Percentiles rank a stretch among this genome's conserved stretches.
These are phyloP conservation scores for Bovichtus diacanthus DNA, from an alignment of 2,797 vertebrate species.

Conservation along the genomic window DNA sequence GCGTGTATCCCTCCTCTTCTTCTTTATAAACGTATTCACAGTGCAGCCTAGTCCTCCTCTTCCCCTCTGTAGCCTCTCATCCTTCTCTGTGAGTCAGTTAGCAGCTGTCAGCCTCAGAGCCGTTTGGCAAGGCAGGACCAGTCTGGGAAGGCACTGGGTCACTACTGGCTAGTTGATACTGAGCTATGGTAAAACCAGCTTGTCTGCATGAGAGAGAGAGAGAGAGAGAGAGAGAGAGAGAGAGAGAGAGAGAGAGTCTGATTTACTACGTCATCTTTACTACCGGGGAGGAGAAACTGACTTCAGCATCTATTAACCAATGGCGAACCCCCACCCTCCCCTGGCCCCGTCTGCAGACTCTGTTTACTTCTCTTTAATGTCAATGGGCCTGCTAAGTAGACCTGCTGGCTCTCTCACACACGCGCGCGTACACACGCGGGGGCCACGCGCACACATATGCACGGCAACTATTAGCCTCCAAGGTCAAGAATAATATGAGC, in stretches of 20 bases:
- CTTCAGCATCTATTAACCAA: slow-evolving; percentile 44
- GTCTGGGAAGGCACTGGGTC: slow-evolving; percentile 22
- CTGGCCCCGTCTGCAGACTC: slow-evolving; percentile 24
- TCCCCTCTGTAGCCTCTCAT: neutral
- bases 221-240: slow-evolving; percentile 28
- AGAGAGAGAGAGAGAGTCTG: slow-evolving; percentile 22
- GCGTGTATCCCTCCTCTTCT: neutral
- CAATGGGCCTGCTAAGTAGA: slow-evolving; percentile 65
- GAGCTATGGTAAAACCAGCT: slow-evolving; percentile 34
- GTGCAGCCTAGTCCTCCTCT: neutral
- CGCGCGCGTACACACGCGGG: neutral
- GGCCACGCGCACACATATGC: neutral
- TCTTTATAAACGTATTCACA: slow-evolving; percentile 5
- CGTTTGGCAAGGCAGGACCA: slow-evolving; percentile 41
- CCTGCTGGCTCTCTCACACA: slow-evolving; percentile 35
- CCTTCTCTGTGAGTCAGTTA: neutral
- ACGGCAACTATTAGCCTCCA: slow-evolving; percentile 26
- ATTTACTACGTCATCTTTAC: slow-evolving; percentile 48
- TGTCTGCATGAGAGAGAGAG: slow-evolving; percentile 17
- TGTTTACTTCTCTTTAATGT: slow-evolving; percentile 72
- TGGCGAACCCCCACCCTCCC: slow-evolving; percentile 15
- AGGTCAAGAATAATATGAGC: slow-evolving; percentile 19
- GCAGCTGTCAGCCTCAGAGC: slow-evolving; percentile 20
- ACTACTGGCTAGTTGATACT: slow-evolving; percentile 28
- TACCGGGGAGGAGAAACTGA: slow-evolving; percentile 52